These are phyloP conservation scores for Porites australiensis DNA, from an alignment of 64 coral and sea anemone species.

Conservation along the genomic window DNA sequence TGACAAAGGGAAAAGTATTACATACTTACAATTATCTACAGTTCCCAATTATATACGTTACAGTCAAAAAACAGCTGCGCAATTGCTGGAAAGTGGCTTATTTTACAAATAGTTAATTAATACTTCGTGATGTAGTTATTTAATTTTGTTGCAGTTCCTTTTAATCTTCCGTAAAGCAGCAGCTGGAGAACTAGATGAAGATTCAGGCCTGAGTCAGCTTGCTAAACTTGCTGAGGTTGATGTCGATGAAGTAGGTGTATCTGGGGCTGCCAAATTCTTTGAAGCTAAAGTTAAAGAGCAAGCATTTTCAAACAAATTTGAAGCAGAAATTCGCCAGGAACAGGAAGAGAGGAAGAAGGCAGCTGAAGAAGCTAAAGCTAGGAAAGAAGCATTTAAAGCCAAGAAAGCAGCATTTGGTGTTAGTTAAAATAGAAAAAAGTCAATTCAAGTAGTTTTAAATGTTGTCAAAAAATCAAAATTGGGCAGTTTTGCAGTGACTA, in stretches of 20 bases:
- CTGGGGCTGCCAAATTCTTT: slow-evolving; percentile 91
- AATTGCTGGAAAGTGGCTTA: too few species aligned
- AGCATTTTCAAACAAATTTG: slow-evolving; percentile 77
- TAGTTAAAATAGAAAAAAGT: neutral
- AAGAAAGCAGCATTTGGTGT: slow-evolving; percentile 94
- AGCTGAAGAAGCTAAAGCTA: slow-evolving; percentile 82
- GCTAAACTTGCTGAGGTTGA: slow-evolving; percentile 88
- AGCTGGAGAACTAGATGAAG: slow-evolving; percentile 88
- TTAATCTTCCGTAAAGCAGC: slow-evolving; percentile 97
- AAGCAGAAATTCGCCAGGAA: slow-evolving; percentile 92
- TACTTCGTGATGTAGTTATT: neutral
- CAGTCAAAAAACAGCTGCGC: too few species aligned
- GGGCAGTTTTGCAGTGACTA: slow-evolving; percentile 1
- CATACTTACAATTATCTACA: too few species aligned
- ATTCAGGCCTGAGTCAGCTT: slow-evolving; percentile 86
- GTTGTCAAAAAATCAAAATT: neutral
- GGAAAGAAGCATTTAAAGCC: slow-evolving; percentile 89
- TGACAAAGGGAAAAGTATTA: too few species aligned
- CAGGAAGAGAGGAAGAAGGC: slow-evolving; percentile 89
- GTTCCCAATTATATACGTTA: too few species aligned
- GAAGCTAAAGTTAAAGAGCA: slow-evolving; percentile 93
- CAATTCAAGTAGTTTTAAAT: neutral
- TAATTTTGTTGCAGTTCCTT: slow-evolving; percentile 78
- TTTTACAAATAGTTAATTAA: too few species aligned
- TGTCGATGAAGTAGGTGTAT: slow-evolving; percentile 94